phyloP scores from a whole-genome alignment of 2,113 vertebrate species.

The Psophia crepitans region DNA sequence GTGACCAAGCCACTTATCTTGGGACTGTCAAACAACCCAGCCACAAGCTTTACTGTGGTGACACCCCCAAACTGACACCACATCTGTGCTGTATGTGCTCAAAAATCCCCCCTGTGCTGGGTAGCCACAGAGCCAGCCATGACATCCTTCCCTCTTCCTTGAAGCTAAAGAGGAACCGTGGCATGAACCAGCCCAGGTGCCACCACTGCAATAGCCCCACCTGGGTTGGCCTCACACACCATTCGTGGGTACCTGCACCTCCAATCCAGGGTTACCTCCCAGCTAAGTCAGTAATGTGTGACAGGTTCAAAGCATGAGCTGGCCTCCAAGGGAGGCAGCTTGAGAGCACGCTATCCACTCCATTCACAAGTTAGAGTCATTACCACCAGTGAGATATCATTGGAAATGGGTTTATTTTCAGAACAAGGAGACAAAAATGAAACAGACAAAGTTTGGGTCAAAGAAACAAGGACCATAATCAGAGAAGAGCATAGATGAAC shows the following conservation, averaged over 20 bases:
- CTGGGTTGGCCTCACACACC: no score
- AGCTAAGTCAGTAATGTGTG: background rate
- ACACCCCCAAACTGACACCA: background rate
- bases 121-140: background rate
- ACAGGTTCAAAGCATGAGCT: background rate
- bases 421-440: constrained; percentile 12
- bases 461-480: constrained; percentile 27
- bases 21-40: background rate
- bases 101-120: fast-evolving
- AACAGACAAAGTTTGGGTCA: constrained; percentile 23
- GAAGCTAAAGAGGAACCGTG: background rate
- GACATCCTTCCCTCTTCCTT: background rate
- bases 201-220: fast-evolving
- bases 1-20: background rate
- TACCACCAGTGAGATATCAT: background rate
- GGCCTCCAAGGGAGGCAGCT: background rate
- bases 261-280: background rate
- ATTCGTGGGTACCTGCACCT: fast-evolving
- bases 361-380: background rate
- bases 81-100: background rate
- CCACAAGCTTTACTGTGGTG: background rate
- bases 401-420: background rate
- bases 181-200: background rate
- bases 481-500: constrained; percentile 43
- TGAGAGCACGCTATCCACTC: background rate